These are phyloP conservation scores for Petrolisthes manimaculis DNA, from an alignment of 2,888 invertebrate genomes.

Conservation along the genomic window DNA sequence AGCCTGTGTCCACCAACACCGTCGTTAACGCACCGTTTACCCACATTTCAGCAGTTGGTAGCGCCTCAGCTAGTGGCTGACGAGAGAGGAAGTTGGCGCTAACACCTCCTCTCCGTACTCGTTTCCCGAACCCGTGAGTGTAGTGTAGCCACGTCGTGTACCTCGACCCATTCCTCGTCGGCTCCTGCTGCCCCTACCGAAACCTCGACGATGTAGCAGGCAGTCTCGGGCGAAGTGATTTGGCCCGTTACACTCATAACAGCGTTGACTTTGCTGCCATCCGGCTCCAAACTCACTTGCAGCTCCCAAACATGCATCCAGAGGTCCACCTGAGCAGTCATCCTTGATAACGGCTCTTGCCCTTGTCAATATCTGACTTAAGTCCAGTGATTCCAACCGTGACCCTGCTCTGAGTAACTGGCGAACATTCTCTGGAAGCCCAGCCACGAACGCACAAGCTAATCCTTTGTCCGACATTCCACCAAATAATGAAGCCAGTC, in stretches of 20 bases:
- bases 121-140: slow-evolving; percentile 9
- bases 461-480: slow-evolving; percentile 14
- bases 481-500: slow-evolving; percentile 35
- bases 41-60: slow-evolving; percentile 7
- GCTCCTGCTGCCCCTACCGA: background rate
- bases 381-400: slow-evolving; percentile 11
- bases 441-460: slow-evolving; percentile 27
- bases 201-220: background rate
- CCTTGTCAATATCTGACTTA: slow-evolving; percentile 28
- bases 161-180: background rate
- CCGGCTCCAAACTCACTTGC: background rate
- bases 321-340: background rate
- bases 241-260: slow-evolving; percentile 13
- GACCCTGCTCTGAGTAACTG: slow-evolving; percentile 35
- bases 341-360: slow-evolving; percentile 5
- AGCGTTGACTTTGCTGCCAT: background rate
- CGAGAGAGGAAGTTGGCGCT: slow-evolving; percentile 35
- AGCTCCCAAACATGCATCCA: slow-evolving; percentile 12
- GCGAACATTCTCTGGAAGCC: slow-evolving; percentile 20
- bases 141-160: slow-evolving; percentile 15
- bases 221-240: slow-evolving; percentile 25
- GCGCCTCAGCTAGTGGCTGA: slow-evolving; percentile 23
- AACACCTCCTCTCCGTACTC: slow-evolving; percentile 1
- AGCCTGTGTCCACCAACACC: slow-evolving; percentile 35
- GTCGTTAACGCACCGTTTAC: background rate